These are phyloP conservation scores for Limenitis arthemis DNA, from an alignment of 2,888 invertebrate species.

Conservation along the genomic window DNA sequence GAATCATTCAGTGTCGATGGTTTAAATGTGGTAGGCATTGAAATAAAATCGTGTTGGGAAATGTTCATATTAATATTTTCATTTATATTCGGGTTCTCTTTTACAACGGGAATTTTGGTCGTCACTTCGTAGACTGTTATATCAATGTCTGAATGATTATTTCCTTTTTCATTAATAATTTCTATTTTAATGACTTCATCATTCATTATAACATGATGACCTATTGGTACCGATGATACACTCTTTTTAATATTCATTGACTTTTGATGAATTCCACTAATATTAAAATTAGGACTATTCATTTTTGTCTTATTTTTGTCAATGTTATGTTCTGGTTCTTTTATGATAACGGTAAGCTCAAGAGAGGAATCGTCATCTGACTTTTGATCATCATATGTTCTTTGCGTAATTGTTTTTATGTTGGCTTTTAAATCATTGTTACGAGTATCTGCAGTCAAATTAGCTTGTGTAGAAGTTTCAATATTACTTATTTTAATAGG, in stretches of 20 bases:
- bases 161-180: slow-evolving; percentile 31
- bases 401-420: slow-evolving; percentile 3
- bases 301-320: slow-evolving; percentile 22
- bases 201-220: slow-evolving; percentile 18
- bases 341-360: slow-evolving; percentile 54
- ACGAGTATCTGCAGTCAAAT: slow-evolving; percentile 20
- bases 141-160: slow-evolving; percentile 29
- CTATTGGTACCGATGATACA: slow-evolving; percentile 4
- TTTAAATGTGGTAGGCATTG: not conserved
- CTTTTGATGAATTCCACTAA: not conserved
- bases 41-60: not conserved
- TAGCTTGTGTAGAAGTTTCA: slow-evolving; percentile 1
- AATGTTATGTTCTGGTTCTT: slow-evolving; percentile 34
- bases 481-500: not conserved
- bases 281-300: not conserved
- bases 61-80: not conserved
- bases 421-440: slow-evolving; percentile 26
- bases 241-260: not conserved
- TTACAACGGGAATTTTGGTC: slow-evolving; percentile 41
- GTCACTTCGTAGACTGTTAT: slow-evolving; percentile 43
- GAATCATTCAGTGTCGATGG: not conserved
- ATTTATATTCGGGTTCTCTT: slow-evolving; percentile 23
- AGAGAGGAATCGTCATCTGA: slow-evolving; percentile 40
- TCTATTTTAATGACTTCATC: slow-evolving; percentile 28
- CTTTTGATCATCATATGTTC: slow-evolving; percentile 13